Base-by-base conservation (phyloP, 2,113 vertebrate species). In the Thryonomys swinderianus region DNA sequence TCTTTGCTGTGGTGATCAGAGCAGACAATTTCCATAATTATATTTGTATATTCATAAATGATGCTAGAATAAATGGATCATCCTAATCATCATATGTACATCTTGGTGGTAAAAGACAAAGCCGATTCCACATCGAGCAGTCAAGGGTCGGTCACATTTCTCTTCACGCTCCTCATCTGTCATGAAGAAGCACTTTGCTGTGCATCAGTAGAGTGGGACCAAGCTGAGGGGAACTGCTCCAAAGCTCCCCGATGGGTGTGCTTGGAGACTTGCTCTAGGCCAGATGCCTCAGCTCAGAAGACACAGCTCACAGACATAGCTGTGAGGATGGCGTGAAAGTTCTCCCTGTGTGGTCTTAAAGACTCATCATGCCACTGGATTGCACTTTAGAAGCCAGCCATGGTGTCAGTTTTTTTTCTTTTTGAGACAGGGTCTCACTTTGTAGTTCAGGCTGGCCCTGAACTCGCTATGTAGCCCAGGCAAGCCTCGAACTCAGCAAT, bases 41-140 rank as follows among this genome's bases (percentile, higher is more conserved):
- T 93, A 66, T 88, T 88, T 93, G 45, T 82, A 51, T 82, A 86
- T 85, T 91, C 20, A n/a, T 88, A 93, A 91, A 27, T 69, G 34
- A 51, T 45, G 32, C 67, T 61, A 83, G 80, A 93, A 88, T 32
- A n/a, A 82, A 45, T 59, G 59, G 61, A 4, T 66, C 81, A 10
- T 64, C 42, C 5, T 42, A 42, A 34, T 84, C 79, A 21, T 78
- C 74, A 13, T 42, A 21, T 45, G 51, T 14, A n/a, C n/a, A 17
- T 62, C 40, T 91, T 69, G 14, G 51, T n/a, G 34, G n/a, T 66
- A 48, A 79, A 88, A 74, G 64, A 40, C 61, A 66, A 37, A 74
- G 48, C 21, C 12, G 11, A 16, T 51, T 53, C 79, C 23, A 5
- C 5, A 11, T 86, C 30, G 51, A 37, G 18, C 11, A 57, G 37